Percentiles rank a stretch among this genome's conserved stretches.
Conservation (phyloP, 1,140 invertebrate genomes). For the Pseudomyrmex flavicornis region DNA sequence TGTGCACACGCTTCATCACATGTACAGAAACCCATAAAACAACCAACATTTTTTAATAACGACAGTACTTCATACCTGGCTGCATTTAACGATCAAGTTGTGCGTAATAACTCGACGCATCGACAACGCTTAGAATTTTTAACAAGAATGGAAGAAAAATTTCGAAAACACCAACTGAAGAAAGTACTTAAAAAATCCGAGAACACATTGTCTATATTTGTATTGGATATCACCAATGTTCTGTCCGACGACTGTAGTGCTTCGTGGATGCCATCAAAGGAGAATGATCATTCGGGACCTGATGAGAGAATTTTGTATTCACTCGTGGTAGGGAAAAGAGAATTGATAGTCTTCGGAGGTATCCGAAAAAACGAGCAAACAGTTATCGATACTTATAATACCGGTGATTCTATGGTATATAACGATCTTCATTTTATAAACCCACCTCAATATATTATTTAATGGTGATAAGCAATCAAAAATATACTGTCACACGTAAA, state of each 20-base stretch:
- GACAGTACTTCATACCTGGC: constrained; percentile 87
- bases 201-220: constrained; percentile 92
- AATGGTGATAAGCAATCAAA: constrained; percentile 72
- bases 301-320: constrained; percentile 96
- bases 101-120: constrained; percentile 83
- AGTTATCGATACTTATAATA: constrained; percentile 80
- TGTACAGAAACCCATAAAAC: constrained; percentile 62
- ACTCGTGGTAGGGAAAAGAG: constrained; percentile 94
- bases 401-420: constrained; percentile 87
- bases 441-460: constrained; percentile 91
- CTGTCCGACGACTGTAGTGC: constrained; percentile 88
- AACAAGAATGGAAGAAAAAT: constrained; percentile 87
- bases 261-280: constrained; percentile 91
- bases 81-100: constrained; percentile 86
- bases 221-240: constrained; percentile 93
- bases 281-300: constrained; percentile 89
- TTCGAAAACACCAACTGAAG: constrained; percentile 79
- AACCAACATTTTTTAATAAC: constrained; percentile 79
- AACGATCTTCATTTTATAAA: constrained; percentile 93
- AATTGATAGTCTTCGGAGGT: constrained; percentile 97
- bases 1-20: constrained; percentile 59
- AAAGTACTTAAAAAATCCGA: constrained; percentile 76
- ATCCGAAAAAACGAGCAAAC: constrained; percentile 90
- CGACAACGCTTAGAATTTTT: constrained; percentile 87
- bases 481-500: background rate